Percentiles rank a stretch among this genome's conserved stretches.
phyloP scores from a whole-genome alignment of 2,888 invertebrate species.

The Diachrysia chrysitis region DNA sequence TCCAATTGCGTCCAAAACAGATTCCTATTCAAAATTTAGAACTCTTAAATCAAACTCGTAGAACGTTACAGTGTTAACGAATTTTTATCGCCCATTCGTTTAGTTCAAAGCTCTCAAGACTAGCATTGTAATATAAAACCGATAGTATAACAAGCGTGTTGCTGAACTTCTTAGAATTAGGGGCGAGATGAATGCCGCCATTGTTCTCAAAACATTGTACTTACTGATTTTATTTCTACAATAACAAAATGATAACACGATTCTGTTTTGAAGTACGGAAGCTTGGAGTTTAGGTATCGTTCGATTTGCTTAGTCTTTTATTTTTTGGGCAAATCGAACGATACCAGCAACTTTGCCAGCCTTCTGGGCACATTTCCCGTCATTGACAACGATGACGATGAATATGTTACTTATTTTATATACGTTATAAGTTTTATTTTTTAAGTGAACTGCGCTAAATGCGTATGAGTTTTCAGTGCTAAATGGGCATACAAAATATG shows the following conservation, averaged over 20 bases:
- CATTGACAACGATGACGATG: too few relatives aligned
- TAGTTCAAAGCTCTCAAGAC: conserved; percentile 37
- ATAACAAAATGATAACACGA: conserved; percentile 11
- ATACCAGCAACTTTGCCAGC: too few relatives aligned
- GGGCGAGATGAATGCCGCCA: conserved; percentile 31
- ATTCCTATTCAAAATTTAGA: neutral
- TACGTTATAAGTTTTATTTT: too few relatives aligned
- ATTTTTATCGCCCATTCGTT: conserved; percentile 19
- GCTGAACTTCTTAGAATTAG: conserved; percentile 50
- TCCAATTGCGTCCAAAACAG: neutral
- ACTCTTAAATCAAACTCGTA: conserved; percentile 17
- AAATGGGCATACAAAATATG: too few relatives aligned
- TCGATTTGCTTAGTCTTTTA: too few relatives aligned
- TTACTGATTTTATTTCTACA: conserved; percentile 33
- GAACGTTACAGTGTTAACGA: conserved; percentile 1
- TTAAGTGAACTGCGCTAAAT: too few relatives aligned
- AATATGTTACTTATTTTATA: too few relatives aligned
- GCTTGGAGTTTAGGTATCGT: neutral
- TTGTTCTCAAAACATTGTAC: conserved; percentile 52
- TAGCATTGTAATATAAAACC: conserved; percentile 45
- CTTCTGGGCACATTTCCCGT: too few relatives aligned
- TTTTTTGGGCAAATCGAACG: too few relatives aligned
- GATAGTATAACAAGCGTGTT: conserved; percentile 39
- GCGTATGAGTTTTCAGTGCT: too few relatives aligned
- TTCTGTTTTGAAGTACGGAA: neutral